Evolutionary conservation across 2,888 invertebrate genomes (phyloP).

Genomic region (Muscina levida): DNA sequence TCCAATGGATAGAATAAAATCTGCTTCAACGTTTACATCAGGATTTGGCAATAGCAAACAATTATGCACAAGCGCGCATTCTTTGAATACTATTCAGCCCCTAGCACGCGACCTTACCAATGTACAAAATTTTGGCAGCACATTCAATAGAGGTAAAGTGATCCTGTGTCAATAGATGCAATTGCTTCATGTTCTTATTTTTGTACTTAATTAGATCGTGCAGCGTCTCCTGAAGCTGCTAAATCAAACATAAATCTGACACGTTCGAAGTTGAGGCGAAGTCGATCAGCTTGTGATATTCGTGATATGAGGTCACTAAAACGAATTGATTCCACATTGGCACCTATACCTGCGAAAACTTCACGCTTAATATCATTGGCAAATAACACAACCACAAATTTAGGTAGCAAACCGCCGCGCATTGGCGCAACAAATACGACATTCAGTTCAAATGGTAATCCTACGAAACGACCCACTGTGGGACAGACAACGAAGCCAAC

Average conservation of each 20-base stretch:
- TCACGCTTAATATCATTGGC: conserved; percentile 69
- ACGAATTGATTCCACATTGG: conserved; percentile 73
- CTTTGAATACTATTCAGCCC: conserved; percentile 61
- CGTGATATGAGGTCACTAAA: conserved; percentile 70
- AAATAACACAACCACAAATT: not conserved
- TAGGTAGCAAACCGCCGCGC: conserved; percentile 52
- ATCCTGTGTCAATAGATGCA: not conserved
- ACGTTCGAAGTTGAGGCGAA: conserved; percentile 73
- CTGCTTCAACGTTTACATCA: conserved; percentile 41
- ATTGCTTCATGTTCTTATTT: conserved; percentile 1
- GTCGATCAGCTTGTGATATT: conserved; percentile 75
- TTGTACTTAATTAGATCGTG: conserved; percentile 69
- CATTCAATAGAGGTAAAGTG: conserved; percentile 70
- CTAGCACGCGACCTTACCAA: conserved; percentile 69
- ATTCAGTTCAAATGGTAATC: conserved; percentile 10
- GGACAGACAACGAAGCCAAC: conserved; percentile 25
- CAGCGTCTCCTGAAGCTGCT: conserved; percentile 73
- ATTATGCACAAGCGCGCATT: conserved; percentile 28
- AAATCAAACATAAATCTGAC: conserved; percentile 46
- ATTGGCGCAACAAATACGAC: conserved; percentile 48
- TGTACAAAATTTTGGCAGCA: conserved; percentile 52
- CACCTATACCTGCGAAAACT: conserved; percentile 74
- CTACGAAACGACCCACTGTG: conserved; percentile 19
- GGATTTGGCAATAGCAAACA: conserved; percentile 60
- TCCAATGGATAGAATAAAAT: conserved; percentile 76